Evolutionary conservation across 2,113 vertebrate species (phyloP).

Genomic region (Cacatua alba): DNA sequence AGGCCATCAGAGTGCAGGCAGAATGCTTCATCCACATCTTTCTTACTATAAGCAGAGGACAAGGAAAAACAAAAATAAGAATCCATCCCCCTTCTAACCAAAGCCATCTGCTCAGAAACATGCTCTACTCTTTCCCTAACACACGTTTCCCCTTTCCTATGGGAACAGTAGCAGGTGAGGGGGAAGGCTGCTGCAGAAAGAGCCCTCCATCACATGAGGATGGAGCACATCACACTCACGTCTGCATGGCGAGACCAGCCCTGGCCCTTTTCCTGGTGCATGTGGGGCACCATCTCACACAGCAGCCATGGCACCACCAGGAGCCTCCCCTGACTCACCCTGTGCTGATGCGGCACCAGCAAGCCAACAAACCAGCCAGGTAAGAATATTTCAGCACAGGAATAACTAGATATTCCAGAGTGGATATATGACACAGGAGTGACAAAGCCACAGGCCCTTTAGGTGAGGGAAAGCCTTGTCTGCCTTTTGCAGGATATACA

Average conservation of each 20-base stretch:
- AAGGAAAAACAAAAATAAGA: slow-evolving; percentile 2
- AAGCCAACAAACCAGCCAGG: slow-evolving; percentile 48
- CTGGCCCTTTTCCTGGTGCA: neutral
- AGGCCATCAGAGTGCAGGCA: neutral
- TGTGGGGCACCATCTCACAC: fast-evolving
- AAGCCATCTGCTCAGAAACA: slow-evolving; percentile 41
- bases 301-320: neutral
- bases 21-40: neutral
- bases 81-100: neutral
- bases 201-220: neutral
- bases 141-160: neutral
- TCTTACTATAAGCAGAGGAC: slow-evolving; percentile 2
- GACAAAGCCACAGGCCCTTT: neutral
- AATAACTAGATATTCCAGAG: neutral
- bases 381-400: neutral
- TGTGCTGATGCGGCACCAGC: neutral
- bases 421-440: neutral
- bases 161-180: slow-evolving; percentile 35
- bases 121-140: neutral
- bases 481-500: fast-evolving
- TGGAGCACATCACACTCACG: neutral
- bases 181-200: neutral
- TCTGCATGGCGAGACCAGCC: neutral
- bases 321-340: slow-evolving; percentile 25
- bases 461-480: neutral